A percentile compares a stretch with the other conserved stretches of the same genome.
Evolutionary conservation across 2,797 vertebrate genomes (phyloP).

Genomic region (Tarsius wallacei): DNA sequence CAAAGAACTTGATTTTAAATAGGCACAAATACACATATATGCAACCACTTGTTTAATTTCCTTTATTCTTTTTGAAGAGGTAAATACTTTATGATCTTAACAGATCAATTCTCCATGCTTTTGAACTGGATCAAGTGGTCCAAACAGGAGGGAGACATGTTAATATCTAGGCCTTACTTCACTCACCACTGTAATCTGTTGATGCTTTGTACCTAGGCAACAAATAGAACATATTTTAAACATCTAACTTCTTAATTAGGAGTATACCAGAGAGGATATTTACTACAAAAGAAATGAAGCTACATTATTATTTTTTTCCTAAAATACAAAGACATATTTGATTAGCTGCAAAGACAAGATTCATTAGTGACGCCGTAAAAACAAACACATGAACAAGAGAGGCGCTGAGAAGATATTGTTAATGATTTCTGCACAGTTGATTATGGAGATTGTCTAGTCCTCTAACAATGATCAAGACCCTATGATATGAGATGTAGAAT

Average conservation of each 20-base stretch:
- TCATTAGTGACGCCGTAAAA: constrained; percentile 44
- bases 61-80: constrained; percentile 71
- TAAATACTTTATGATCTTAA: constrained; percentile 65
- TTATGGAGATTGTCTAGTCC: background rate
- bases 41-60: constrained; percentile 63
- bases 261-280: constrained; percentile 10
- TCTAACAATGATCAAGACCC: background rate
- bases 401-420: constrained; percentile 49
- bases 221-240: constrained; percentile 18
- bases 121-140: background rate
- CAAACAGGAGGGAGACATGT: background rate
- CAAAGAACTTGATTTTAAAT: constrained; percentile 81
- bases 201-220: background rate
- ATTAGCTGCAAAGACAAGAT: background rate
- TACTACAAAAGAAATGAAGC: background rate
- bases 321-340: constrained; percentile 22
- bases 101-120: constrained; percentile 60
- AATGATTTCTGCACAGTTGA: background rate
- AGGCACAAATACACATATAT: constrained; percentile 19
- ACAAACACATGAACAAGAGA: constrained; percentile 60
- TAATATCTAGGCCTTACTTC: background rate
- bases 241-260: constrained; percentile 63
- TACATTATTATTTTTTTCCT: background rate
- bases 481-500: constrained; percentile 56
- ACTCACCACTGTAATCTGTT: background rate